phyloP scores from a whole-genome alignment of 2,888 invertebrate genomes.

The Lottia gigantea region DNA sequence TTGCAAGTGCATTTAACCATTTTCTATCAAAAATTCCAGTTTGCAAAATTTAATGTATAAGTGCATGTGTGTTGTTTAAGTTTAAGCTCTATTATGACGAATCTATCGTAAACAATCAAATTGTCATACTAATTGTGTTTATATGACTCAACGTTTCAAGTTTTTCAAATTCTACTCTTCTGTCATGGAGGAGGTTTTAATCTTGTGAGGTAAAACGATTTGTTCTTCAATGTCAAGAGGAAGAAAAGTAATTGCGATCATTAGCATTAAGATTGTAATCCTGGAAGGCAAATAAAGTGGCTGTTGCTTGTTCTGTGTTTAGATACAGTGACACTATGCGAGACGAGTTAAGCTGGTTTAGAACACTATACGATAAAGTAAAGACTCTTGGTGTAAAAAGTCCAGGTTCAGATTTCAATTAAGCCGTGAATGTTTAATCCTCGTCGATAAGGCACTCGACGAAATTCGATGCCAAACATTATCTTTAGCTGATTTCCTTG shows the following conservation, averaged over 20 bases:
- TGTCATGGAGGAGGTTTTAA: no score
- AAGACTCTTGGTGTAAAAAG: slow-evolving; percentile 1
- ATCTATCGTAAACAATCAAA: no score
- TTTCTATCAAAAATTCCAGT: no score
- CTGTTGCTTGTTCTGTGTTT: neutral
- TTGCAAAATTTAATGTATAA: no score
- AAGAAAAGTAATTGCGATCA: neutral
- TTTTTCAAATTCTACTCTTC: no score
- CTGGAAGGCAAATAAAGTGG: neutral
- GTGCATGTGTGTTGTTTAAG: no score
- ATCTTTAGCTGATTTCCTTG: slow-evolving; percentile 8
- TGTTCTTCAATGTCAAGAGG: neutral
- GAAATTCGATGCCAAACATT: slow-evolving; percentile 20
- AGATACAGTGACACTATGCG: slow-evolving; percentile 8
- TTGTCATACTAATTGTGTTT: no score
- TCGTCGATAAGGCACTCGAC: slow-evolving; percentile 7
- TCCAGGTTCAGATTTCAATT: slow-evolving; percentile 14
- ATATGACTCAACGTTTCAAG: no score
- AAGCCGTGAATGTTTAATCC: slow-evolving; percentile 1
- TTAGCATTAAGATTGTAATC: neutral
- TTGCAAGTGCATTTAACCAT: no score
- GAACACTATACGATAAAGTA: slow-evolving; percentile 2
- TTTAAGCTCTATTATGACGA: no score
- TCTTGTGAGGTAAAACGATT: no score
- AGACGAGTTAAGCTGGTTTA: neutral